These are phyloP conservation scores for Ammodramus savannarum DNA, from an alignment of 2,113 vertebrate genomes.

Conservation along the genomic window DNA sequence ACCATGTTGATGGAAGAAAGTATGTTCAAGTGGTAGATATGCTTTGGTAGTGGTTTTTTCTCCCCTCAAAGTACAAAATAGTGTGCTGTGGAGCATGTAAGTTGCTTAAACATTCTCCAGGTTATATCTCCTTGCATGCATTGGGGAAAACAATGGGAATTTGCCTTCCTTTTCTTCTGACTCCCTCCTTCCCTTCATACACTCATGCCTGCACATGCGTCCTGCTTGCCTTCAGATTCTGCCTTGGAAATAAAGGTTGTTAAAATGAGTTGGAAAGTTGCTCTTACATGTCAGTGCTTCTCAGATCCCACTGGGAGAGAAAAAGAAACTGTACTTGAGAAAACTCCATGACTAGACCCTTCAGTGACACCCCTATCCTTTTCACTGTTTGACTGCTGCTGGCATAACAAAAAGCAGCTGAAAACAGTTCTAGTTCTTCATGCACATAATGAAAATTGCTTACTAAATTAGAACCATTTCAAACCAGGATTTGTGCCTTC, in stretches of 20 bases:
- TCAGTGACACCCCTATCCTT: neutral
- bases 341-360: neutral
- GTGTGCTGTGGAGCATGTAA: neutral
- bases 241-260: neutral
- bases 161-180: neutral
- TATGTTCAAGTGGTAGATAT: neutral
- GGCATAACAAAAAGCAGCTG: neutral
- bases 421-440: neutral
- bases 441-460: neutral
- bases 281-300: neutral
- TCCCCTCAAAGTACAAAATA: neutral
- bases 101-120: neutral
- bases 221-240: neutral
- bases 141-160: neutral
- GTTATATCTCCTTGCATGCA: neutral
- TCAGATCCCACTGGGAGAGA: neutral
- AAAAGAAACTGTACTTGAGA: neutral
- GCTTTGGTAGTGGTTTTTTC: neutral
- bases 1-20: neutral
- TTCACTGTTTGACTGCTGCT: neutral
- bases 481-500: neutral
- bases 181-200: neutral
- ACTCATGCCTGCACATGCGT: fast-evolving
- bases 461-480: neutral
- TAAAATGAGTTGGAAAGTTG: neutral